Base-by-base conservation (phyloP, 2,113 vertebrate genomes). In the Heteronetta atricapilla region DNA sequence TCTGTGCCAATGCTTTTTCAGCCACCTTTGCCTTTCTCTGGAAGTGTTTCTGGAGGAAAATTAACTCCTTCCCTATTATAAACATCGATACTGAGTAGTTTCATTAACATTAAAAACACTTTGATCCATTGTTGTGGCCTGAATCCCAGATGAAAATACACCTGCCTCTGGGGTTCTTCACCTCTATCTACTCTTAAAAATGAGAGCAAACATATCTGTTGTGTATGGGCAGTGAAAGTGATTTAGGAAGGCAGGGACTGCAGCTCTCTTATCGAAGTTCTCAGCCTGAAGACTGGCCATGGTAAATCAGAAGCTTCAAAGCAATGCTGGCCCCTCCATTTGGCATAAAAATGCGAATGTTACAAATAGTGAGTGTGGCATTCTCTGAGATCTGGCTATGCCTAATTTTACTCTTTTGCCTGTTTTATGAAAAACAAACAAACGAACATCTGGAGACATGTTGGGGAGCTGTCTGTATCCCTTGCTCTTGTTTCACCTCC, bases 381-480 rank as follows among this genome's bases (percentile, higher is more conserved):
- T 72, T 77, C 38, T 68, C 23, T 29, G 50, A 56, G 70, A 19
- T 31, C 34, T 82, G 48, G 5, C 36, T 50, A 5, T 21, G 63
- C 15, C 26, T 28, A 6, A 8, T 52, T 82, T 66, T 66, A 34
- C 33, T 66, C 36, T 29, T 1, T 21, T 66, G 31, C 10, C 11
- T 8, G 82, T 16, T 6, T 36, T 93, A 59, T 62, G 40, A 66
- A 74, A 28, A 80, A 28, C 2, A 67, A 56, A 73, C 86, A 31
- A 8, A 0, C 0, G 83, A 1, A 0, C 3, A 23, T 50, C 48
- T 23, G 17, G 36, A 55, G 44, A 31, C 4, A 1, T 23, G 28
- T 20, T 8, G 11, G 10, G 50, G 36, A 48, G 79, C 13, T 20
- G 10, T 67, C 46, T 9, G 0, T 28, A 13, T 79, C 15, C 11